Conservation (phyloP, 1,140 invertebrate species). For the Acromyrmex heyeri region DNA sequence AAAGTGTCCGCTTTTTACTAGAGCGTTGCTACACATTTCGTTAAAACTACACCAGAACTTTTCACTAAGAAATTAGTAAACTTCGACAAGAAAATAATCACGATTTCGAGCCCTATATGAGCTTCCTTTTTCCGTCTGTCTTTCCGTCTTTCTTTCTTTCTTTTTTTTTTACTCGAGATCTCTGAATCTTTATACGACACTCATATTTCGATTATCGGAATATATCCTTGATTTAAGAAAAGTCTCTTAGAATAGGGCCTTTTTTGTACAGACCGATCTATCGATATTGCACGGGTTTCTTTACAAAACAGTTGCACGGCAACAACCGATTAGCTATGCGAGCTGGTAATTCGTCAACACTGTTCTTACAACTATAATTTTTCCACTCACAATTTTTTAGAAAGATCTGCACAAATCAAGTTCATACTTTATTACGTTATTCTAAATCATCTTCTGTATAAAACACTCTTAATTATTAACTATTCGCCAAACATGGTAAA, state of each 20-base stretch:
- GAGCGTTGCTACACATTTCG: constrained; percentile 19
- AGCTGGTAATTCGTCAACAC: constrained; percentile 39
- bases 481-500: constrained; percentile 51
- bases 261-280: constrained; percentile 64
- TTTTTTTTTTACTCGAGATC: constrained; percentile 11
- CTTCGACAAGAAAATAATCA: constrained; percentile 52
- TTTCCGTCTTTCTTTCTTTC: background rate
- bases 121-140: background rate
- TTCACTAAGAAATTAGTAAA: constrained; percentile 49
- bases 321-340: constrained; percentile 1
- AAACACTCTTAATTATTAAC: constrained; percentile 49
- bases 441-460: constrained; percentile 59
- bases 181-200: constrained; percentile 19
- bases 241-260: constrained; percentile 32
- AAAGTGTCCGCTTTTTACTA: constrained; percentile 4
- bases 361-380: constrained; percentile 25
- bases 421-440: constrained; percentile 39
- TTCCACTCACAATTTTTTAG: constrained; percentile 10
- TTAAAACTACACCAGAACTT: constrained; percentile 28
- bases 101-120: constrained; percentile 25
- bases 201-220: constrained; percentile 26
- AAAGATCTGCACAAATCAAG: constrained; percentile 49
- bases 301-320: constrained; percentile 37
- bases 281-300: constrained; percentile 66
- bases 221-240: background rate